Percentiles rank a stretch among this genome's conserved stretches.
Evolutionary conservation across 2,113 vertebrate species (phyloP).

Genomic region (Vanacampus margaritifer): DNA sequence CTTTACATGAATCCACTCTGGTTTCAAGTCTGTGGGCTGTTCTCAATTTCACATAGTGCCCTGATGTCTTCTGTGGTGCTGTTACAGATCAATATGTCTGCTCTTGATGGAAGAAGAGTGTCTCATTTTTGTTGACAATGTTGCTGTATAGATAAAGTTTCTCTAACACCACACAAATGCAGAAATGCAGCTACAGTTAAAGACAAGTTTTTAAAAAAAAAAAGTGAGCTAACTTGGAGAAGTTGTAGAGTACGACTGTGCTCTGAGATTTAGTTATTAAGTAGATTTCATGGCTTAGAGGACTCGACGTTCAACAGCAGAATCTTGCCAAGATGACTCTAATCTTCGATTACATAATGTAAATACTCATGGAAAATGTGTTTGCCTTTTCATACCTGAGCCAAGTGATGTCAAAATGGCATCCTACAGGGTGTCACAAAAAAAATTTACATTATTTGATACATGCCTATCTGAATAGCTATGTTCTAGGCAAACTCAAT

Average conservation of each 20-base stretch:
- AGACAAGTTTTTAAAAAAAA: not conserved
- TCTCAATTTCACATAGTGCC: constrained; percentile 11
- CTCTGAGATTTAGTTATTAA: constrained; percentile 25
- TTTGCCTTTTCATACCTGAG: constrained; percentile 16
- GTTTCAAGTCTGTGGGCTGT: constrained; percentile 27
- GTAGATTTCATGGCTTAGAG: constrained; percentile 14
- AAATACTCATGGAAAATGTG: constrained; percentile 17
- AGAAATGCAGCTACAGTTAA: not conserved
- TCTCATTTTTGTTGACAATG: not conserved
- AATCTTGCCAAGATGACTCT: constrained; percentile 31
- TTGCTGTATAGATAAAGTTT: not conserved
- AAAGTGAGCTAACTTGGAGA: constrained; percentile 3
- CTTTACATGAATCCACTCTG: constrained; percentile 22
- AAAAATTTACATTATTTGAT: too few relatives aligned
- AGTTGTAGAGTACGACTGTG: constrained; percentile 11
- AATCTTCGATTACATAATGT: constrained; percentile 32
- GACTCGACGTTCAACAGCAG: constrained; percentile 20
- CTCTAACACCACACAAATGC: not conserved
- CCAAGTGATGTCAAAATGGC: not conserved
- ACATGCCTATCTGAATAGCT: too few relatives aligned
- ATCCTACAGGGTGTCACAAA: not conserved
- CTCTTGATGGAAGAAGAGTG: constrained; percentile 6
- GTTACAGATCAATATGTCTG: constrained; percentile 17
- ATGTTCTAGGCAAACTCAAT: too few relatives aligned
- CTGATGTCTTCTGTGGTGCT: constrained; percentile 30